A percentile compares a stretch with the other conserved stretches of the same genome.
Conservation (phyloP, 2,113 vertebrate genomes). For the Plecotus auritus region DNA sequence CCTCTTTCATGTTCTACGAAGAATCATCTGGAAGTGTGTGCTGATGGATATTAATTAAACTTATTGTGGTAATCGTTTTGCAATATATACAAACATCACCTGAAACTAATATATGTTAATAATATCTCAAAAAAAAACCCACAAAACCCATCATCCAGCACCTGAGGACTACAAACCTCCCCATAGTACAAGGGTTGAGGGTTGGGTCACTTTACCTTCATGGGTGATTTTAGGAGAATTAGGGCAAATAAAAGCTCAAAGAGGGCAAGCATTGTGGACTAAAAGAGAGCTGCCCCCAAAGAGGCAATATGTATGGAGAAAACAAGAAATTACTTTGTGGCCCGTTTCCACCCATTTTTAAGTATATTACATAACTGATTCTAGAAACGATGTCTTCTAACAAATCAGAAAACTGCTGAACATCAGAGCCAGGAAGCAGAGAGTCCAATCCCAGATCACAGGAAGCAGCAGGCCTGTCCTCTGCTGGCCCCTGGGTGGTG, state of each 20-base stretch:
- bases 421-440: neutral
- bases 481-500: constrained; percentile 1
- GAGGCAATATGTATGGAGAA: neutral
- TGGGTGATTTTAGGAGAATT: neutral
- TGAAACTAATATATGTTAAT: neutral
- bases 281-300: neutral
- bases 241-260: neutral
- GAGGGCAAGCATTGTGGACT: neutral
- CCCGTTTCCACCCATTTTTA: neutral
- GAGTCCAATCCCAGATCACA: neutral
- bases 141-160: neutral
- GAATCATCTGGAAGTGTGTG: neutral
- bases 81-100: neutral
- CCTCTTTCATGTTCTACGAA: neutral
- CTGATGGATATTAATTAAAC: neutral
- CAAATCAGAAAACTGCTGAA: neutral
- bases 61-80: neutral
- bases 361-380: neutral
- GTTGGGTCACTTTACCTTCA: neutral
- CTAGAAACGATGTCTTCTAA: neutral
- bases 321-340: neutral
- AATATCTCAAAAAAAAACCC: neutral
- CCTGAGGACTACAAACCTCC: neutral
- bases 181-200: neutral
- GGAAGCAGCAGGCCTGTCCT: constrained; percentile 29